phyloP scores from a whole-genome alignment of 2,797 vertebrate genomes.

The Diglossa cyanea region DNA sequence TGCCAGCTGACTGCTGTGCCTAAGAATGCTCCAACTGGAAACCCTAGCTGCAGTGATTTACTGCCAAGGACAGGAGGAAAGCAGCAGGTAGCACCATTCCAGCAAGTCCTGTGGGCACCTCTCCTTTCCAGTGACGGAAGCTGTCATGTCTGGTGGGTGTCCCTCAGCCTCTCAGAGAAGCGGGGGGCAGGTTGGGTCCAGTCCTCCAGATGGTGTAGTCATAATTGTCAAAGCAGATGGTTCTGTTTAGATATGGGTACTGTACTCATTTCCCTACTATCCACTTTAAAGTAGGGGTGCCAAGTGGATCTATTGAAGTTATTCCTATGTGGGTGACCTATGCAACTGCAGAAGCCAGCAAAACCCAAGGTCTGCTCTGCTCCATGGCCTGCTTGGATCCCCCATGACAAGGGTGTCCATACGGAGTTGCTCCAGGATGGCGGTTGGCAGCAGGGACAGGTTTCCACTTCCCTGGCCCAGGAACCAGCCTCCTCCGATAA shows the following conservation, averaged over 20 bases:
- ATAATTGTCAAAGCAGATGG: conserved; percentile 8
- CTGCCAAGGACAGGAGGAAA: conserved; percentile 33
- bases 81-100: conserved; percentile 9
- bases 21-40: conserved; percentile 37
- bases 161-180: conserved; percentile 10
- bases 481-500: not conserved
- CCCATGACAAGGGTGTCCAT: accelerated
- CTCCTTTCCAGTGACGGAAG: not conserved
- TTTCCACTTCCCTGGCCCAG: not conserved
- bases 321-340: not conserved
- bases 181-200: not conserved
- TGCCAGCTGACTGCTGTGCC: conserved; percentile 38
- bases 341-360: not conserved
- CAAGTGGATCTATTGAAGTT: not conserved
- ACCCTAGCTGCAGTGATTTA: not conserved
- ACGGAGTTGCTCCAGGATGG: accelerated
- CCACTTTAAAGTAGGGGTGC: not conserved
- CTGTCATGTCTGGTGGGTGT: not conserved
- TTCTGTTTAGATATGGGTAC: conserved; percentile 9
- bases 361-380: not conserved
- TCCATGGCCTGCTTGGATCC: not conserved
- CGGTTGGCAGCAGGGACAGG: not conserved
- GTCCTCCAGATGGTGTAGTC: conserved; percentile 4
- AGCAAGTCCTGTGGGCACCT: not conserved
- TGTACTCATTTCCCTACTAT: not conserved